phyloP scores from a whole-genome alignment of 23 tunicate genomes.

The Halocynthia roretzi region DNA sequence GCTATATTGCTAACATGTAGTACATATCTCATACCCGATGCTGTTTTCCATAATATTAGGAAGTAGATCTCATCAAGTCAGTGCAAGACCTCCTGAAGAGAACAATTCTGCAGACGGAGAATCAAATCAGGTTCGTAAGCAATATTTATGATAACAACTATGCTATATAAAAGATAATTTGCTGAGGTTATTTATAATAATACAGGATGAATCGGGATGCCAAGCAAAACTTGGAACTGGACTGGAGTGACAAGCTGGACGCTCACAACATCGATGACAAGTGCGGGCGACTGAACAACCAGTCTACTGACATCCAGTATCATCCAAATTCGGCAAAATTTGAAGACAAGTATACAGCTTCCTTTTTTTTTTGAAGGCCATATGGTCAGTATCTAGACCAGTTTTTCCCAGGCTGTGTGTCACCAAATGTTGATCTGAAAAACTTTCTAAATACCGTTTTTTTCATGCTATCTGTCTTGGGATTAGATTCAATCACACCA shows the following conservation, averaged over 20 bases:
- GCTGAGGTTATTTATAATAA: background rate
- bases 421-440: no score
- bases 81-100: constrained; percentile 83
- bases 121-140: constrained; percentile 52
- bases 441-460: no score
- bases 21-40: background rate
- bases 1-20: background rate
- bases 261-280: constrained; percentile 93
- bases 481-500: background rate
- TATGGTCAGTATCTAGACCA: no score
- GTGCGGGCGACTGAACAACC: constrained; percentile 91
- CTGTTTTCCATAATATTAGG: constrained; percentile 37
- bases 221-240: constrained; percentile 87
- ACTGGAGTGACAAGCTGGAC: constrained; percentile 92
- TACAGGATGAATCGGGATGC: constrained; percentile 87
- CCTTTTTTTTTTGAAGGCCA: background rate
- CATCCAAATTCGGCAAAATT: constrained; percentile 92
- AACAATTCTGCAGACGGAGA: constrained; percentile 78
- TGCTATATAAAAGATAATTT: background rate
- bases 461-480: no score
- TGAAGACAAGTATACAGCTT: constrained; percentile 67
- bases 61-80: constrained; percentile 78
- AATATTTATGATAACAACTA: background rate
- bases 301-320: constrained; percentile 93
- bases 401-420: no score